Evolutionary conservation across 2,113 vertebrate species (phyloP).

Genomic region (Ia io): DNA sequence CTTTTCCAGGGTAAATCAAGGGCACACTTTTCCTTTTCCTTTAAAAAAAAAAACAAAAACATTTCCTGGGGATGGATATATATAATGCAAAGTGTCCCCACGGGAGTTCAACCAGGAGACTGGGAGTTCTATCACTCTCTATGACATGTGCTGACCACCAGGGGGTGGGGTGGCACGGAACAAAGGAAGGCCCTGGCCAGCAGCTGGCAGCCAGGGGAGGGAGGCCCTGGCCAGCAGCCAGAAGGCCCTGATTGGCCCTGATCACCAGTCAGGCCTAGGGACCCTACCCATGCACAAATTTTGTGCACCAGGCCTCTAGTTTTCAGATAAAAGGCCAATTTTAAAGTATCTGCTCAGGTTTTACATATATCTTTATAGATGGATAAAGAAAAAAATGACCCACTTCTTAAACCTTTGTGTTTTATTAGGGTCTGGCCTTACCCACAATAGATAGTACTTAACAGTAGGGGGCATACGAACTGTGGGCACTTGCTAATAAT

Average conservation of each 20-base stretch:
- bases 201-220: too few relatives aligned
- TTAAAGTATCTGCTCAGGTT: neutral
- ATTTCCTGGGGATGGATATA: neutral
- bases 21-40: neutral
- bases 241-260: too few relatives aligned
- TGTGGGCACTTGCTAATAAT: neutral
- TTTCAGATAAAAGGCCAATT: constrained; percentile 7
- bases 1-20: neutral
- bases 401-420: neutral
- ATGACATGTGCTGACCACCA: too few relatives aligned
- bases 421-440: neutral
- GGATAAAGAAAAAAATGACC: neutral
- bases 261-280: too few relatives aligned
- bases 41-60: neutral
- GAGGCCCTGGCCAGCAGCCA: too few relatives aligned
- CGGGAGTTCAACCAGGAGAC: too few relatives aligned
- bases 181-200: too few relatives aligned
- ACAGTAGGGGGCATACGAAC: neutral
- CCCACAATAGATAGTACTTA: neutral
- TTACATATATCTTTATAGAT: neutral
- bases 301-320: too few relatives aligned
- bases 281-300: too few relatives aligned
- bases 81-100: neutral
- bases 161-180: too few relatives aligned
- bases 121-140: too few relatives aligned